phyloP scores from a whole-genome alignment of 2,797 vertebrate species.

The Chloroceryle inda region DNA sequence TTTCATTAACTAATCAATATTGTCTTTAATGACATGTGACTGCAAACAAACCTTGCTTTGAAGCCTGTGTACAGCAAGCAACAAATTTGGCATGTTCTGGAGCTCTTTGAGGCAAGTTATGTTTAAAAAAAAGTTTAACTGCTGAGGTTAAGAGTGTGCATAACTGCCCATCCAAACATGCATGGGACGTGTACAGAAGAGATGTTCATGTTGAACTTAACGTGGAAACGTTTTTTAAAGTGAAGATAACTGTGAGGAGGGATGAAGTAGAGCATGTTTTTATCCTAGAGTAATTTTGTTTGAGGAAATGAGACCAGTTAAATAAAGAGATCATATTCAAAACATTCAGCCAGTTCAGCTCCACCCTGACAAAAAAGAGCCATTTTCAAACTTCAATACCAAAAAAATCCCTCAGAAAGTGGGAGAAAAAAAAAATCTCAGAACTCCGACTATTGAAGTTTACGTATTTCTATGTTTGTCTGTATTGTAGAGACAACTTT shows the following conservation, averaged over 20 bases:
- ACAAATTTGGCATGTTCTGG: not conserved
- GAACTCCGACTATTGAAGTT: not conserved
- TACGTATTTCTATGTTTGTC: not conserved
- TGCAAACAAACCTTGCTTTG: slow-evolving; percentile 10
- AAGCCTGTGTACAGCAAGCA: not conserved
- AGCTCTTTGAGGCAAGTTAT: not conserved
- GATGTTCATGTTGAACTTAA: not conserved
- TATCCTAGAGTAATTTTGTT: not conserved
- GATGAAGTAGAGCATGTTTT: not conserved
- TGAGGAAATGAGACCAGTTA: not conserved
- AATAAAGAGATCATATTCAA: not conserved
- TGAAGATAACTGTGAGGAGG: not conserved
- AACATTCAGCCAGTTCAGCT: not conserved
- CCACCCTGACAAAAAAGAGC: rapidly evolving
- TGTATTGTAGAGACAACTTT: not conserved
- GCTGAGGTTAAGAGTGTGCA: not conserved
- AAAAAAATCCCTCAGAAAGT: not conserved
- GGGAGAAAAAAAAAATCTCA: not conserved
- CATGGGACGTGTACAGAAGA: not conserved
- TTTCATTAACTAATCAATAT: not conserved
- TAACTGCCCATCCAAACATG: not conserved
- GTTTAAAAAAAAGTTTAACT: slow-evolving; percentile 4
- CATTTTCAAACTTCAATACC: not conserved
- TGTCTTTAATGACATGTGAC: not conserved
- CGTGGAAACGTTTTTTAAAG: not conserved